These are phyloP conservation scores for Contarinia nasturtii DNA, from an alignment of 1,140 invertebrate genomes.

Conservation along the genomic window DNA sequence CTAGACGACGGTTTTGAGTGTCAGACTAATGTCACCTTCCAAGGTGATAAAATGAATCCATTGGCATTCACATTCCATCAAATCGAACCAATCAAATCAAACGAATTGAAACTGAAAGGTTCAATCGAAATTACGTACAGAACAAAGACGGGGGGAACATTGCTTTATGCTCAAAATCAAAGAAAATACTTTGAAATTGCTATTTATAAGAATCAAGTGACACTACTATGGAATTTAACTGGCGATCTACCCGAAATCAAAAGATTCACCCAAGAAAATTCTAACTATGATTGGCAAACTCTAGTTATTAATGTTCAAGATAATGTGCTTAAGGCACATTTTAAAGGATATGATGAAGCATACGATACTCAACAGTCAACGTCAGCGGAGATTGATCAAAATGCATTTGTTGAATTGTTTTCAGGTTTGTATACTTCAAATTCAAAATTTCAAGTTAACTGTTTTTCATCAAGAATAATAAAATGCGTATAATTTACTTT, in stretches of 20 bases:
- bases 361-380: slow-evolving; percentile 19
- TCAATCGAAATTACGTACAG: slow-evolving; percentile 38
- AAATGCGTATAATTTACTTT: no score
- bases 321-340: slow-evolving; percentile 28
- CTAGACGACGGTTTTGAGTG: slow-evolving; percentile 64
- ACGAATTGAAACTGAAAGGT: slow-evolving; percentile 14
- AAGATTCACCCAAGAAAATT: slow-evolving; percentile 36
- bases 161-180: slow-evolving; percentile 35
- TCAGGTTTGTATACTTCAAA: slow-evolving; percentile 5
- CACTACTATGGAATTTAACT: slow-evolving; percentile 42
- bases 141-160: slow-evolving; percentile 51
- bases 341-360: slow-evolving; percentile 23
- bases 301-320: slow-evolving; percentile 31
- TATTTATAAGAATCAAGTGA: slow-evolving; percentile 44
- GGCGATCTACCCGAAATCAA: slow-evolving; percentile 25
- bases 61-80: slow-evolving; percentile 18
- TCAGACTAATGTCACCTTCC: slow-evolving; percentile 69
- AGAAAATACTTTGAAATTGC: slow-evolving; percentile 43
- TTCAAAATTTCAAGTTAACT: no score
- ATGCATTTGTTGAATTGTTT: slow-evolving; percentile 16
- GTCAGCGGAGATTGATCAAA: slow-evolving; percentile 16
- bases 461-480: no score
- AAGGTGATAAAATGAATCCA: slow-evolving; percentile 37
- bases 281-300: slow-evolving; percentile 44
- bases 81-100: slow-evolving; percentile 6